Percentiles rank a stretch among this genome's conserved stretches.
Evolutionary conservation across 2,113 vertebrate genomes (phyloP).

Genomic region (Misgurnus mizolepis): DNA sequence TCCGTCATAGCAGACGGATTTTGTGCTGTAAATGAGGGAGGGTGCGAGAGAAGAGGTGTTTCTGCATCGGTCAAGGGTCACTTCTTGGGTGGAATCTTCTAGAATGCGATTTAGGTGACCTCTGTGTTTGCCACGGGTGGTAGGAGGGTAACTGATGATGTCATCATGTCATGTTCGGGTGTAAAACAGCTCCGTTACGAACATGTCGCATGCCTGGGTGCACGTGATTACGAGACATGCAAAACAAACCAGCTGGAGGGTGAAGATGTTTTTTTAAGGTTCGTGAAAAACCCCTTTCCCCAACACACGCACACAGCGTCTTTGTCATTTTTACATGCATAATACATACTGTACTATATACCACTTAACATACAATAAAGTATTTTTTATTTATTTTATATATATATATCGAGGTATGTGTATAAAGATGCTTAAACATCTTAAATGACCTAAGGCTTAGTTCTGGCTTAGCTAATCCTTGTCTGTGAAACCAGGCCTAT

Average conservation of each 20-base stretch:
- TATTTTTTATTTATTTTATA: too few species aligned
- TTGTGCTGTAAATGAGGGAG: constrained; percentile 50
- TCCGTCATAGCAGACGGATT: constrained; percentile 61
- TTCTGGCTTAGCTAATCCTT: too few species aligned
- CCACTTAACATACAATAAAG: too few species aligned
- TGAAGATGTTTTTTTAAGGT: constrained; percentile 45
- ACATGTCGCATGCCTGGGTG: constrained; percentile 65
- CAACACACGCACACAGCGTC: constrained; percentile 5
- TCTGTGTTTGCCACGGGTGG: constrained; percentile 67
- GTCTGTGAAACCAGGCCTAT: too few species aligned
- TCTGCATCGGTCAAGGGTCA: constrained; percentile 38
- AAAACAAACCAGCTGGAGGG: constrained; percentile 69
- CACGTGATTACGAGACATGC: constrained; percentile 73
- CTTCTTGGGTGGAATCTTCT: constrained; percentile 8
- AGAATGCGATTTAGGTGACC: constrained; percentile 59
- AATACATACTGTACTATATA: too few species aligned
- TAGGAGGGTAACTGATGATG: constrained; percentile 69
- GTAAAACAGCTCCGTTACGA: constrained; percentile 74
- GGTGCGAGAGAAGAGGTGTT: constrained; percentile 12
- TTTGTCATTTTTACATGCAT: too few species aligned
- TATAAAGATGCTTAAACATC: too few species aligned
- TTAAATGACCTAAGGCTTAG: too few species aligned
- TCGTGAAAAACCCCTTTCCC: constrained; percentile 37
- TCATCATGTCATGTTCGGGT: constrained; percentile 58
- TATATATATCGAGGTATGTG: too few species aligned